Conservation (phyloP, 2,113 vertebrate genomes). For the Mustela lutreola region DNA sequence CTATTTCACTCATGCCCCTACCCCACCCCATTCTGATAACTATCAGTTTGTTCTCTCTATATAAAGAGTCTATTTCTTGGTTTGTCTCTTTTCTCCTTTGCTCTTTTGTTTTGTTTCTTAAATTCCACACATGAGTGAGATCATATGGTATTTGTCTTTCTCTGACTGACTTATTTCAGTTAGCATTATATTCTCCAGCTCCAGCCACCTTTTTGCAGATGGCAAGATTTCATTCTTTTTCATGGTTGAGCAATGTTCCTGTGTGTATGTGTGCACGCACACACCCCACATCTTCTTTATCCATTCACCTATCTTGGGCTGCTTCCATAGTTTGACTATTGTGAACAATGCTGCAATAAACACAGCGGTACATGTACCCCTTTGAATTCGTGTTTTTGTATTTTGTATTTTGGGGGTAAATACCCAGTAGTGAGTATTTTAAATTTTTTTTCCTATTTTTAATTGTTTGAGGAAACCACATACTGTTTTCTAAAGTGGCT, state of each 20-base stretch:
- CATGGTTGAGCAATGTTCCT: not conserved
- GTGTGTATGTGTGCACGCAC: too few relatives aligned
- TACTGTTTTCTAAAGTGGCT: not conserved
- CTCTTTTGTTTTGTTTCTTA: not conserved
- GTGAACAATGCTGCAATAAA: too few relatives aligned
- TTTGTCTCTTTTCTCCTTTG: not conserved
- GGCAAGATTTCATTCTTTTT: not conserved
- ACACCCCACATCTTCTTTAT: too few relatives aligned
- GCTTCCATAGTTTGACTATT: too few relatives aligned
- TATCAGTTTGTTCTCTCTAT: not conserved
- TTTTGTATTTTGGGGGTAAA: not conserved
- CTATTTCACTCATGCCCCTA: not conserved
- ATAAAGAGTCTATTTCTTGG: not conserved
- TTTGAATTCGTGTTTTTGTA: too few relatives aligned
- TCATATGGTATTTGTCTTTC: too few relatives aligned
- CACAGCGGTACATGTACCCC: too few relatives aligned
- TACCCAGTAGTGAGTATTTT: too few relatives aligned
- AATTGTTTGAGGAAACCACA: not conserved
- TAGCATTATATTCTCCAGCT: too few relatives aligned
- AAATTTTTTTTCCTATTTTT: not conserved
- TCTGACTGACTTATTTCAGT: too few relatives aligned
- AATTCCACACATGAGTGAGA: not conserved
- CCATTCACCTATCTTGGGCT: too few relatives aligned
- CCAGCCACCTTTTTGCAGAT: too few relatives aligned
- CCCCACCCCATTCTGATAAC: not conserved